Percentiles rank a stretch among this genome's conserved stretches.
phyloP scores from a whole-genome alignment of 23 tunicate species.

The Clavelina lepadiformis region DNA sequence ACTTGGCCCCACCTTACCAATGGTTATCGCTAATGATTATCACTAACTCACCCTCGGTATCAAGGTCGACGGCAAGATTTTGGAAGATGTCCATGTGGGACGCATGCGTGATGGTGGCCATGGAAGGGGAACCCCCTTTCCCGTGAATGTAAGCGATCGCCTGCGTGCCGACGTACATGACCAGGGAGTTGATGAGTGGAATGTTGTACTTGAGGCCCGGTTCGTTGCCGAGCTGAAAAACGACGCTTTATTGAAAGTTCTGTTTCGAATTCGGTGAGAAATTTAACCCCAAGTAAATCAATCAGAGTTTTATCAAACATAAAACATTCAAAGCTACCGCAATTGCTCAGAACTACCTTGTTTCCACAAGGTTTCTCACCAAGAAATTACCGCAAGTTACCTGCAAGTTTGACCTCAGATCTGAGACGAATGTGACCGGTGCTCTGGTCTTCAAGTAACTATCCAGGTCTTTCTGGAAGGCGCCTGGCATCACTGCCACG shows the following conservation, averaged over 20 bases:
- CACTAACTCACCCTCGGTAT: constrained; percentile 94
- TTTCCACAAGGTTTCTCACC: background rate
- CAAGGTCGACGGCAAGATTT: constrained; percentile 83
- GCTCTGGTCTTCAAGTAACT: constrained; percentile 84
- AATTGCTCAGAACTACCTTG: background rate
- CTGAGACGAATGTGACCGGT: constrained; percentile 81
- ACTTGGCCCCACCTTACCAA: too few relatives aligned
- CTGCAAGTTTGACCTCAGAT: constrained; percentile 67
- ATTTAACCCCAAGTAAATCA: too few relatives aligned
- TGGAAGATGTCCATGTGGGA: constrained; percentile 99
- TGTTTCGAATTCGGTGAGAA: background rate
- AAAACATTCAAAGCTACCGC: too few relatives aligned
- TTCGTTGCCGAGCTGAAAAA: constrained; percentile 45
- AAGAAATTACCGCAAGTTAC: constrained; percentile 5
- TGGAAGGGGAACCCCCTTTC: constrained; percentile 71
- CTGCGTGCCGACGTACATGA: constrained; percentile 91
- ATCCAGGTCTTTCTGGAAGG: constrained; percentile 71
- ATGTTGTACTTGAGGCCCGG: constrained; percentile 81
- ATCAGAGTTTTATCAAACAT: too few relatives aligned
- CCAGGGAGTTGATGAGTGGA: constrained; percentile 91
- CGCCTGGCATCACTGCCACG: constrained; percentile 70
- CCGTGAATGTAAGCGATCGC: constrained; percentile 79
- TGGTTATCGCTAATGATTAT: too few relatives aligned
- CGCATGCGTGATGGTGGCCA: constrained; percentile 88
- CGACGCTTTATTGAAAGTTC: background rate